A percentile compares a stretch with the other conserved stretches of the same genome.
Conservation (phyloP, 2,888 invertebrate genomes). For the Galerucella calmariensis region DNA sequence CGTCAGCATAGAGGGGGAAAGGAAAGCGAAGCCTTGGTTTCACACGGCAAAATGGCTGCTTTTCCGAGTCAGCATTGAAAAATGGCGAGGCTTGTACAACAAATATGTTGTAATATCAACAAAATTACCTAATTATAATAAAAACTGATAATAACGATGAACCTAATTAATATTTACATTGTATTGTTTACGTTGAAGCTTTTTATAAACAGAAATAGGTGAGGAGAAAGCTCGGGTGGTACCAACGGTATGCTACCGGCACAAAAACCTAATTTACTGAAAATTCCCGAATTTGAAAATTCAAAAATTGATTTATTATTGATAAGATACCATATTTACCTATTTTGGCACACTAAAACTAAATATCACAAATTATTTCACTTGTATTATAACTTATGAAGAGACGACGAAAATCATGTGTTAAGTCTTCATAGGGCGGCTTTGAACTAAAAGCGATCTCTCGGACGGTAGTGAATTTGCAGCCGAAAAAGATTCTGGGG, state of each 20-base stretch:
- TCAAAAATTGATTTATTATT: not conserved
- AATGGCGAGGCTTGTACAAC: conserved; percentile 60
- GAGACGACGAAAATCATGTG: conserved; percentile 61
- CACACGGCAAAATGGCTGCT: conserved; percentile 64
- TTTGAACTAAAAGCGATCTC: conserved; percentile 62
- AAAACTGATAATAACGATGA: conserved; percentile 3
- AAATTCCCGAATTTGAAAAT: not conserved
- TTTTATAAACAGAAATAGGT: conserved; percentile 32
- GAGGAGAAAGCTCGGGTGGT: conserved; percentile 48
- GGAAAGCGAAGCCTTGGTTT: conserved; percentile 61
- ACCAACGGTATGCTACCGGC: conserved; percentile 25
- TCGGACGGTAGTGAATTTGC: conserved; percentile 48
- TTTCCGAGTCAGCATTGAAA: conserved; percentile 62
- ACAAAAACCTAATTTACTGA: conserved; percentile 5
- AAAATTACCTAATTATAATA: not conserved
- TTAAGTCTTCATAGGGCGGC: conserved; percentile 60
- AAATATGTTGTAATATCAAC: not conserved
- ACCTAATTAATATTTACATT: conserved; percentile 1
- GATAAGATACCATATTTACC: conserved; percentile 57
- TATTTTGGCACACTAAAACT: conserved; percentile 66
- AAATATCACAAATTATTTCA: conserved; percentile 65
- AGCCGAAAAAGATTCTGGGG: conserved; percentile 50
- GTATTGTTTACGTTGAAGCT: conserved; percentile 44
- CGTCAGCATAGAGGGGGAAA: conserved; percentile 55
- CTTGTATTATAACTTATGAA: conserved; percentile 59